These are phyloP conservation scores for Mesochorus sp. DNA, from an alignment of 2,888 invertebrate genomes.

Conservation along the genomic window DNA sequence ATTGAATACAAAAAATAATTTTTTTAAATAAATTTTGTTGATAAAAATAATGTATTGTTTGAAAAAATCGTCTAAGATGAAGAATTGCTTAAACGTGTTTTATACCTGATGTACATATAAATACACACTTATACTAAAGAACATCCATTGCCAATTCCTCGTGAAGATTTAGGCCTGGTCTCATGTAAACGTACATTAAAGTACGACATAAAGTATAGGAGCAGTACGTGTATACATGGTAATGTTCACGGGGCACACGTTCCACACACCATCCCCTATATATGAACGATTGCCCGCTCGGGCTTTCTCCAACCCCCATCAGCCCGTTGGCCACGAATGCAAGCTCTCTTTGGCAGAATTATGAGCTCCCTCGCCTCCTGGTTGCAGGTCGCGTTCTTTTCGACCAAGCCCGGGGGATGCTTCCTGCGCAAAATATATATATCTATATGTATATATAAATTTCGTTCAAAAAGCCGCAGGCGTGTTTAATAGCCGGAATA, in stretches of 20 bases:
- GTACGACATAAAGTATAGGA: not conserved
- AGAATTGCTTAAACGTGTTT: not conserved
- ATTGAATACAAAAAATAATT: too few species aligned
- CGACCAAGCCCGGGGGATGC: not conserved
- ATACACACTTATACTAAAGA: not conserved
- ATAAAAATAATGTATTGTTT: too few species aligned
- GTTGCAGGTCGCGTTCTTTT: not conserved
- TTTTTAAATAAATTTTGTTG: too few species aligned
- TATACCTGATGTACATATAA: not conserved
- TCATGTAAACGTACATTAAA: slow-evolving; percentile 23
- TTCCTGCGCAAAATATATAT: too few species aligned
- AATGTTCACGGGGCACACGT: not conserved
- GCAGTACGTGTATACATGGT: not conserved
- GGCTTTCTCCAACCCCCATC: not conserved
- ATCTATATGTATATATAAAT: too few species aligned
- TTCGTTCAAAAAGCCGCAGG: not conserved
- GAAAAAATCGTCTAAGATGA: too few species aligned
- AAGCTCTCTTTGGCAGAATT: slow-evolving; percentile 16
- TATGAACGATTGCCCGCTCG: slow-evolving; percentile 13
- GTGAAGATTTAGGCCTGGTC: not conserved
- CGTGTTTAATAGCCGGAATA: not conserved
- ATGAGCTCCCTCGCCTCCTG: not conserved
- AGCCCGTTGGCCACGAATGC: not conserved
- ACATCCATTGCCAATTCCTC: not conserved
- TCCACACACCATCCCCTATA: not conserved